Evolutionary conservation across 2,888 invertebrate genomes (phyloP).

Genomic region (Synergus itoensis): DNA sequence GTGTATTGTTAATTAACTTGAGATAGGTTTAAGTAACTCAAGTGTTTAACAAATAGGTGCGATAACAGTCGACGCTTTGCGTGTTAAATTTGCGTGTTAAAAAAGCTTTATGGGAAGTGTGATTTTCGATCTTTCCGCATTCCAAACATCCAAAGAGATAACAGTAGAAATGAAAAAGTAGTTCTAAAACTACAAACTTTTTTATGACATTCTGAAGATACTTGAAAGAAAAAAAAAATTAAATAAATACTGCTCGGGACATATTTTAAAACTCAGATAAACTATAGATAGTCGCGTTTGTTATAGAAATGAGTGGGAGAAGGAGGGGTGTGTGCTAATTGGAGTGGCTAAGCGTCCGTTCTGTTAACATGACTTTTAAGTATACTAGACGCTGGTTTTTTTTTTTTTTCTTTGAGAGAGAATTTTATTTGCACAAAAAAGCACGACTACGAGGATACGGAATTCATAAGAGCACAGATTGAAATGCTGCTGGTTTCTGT

Average conservation of each 20-base stretch:
- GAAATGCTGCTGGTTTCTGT: background rate
- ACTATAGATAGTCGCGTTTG: too few relatives aligned
- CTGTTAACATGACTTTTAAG: slow-evolving; percentile 67
- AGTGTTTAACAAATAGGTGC: slow-evolving; percentile 23
- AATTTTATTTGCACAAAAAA: slow-evolving; percentile 12
- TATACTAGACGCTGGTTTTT: slow-evolving; percentile 46
- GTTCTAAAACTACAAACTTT: background rate
- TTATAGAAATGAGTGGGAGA: slow-evolving; percentile 45
- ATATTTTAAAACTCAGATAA: too few relatives aligned
- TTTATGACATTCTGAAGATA: too few relatives aligned
- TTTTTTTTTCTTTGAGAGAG: background rate
- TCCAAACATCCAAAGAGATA: background rate
- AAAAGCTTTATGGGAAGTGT: slow-evolving; percentile 6
- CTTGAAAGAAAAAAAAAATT: too few relatives aligned
- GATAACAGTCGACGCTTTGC: slow-evolving; percentile 15
- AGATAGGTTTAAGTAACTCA: background rate
- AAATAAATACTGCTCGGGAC: too few relatives aligned
- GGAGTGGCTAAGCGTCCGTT: slow-evolving; percentile 68
- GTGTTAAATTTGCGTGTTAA: slow-evolving; percentile 26
- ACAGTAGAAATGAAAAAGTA: background rate
- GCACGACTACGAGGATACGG: background rate
- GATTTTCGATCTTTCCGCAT: background rate
- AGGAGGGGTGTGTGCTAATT: slow-evolving; percentile 70
- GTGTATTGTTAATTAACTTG: background rate
- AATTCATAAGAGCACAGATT: background rate